Evolutionary conservation across 2,888 invertebrate species (phyloP).

Genomic region (Plebejus anna): DNA sequence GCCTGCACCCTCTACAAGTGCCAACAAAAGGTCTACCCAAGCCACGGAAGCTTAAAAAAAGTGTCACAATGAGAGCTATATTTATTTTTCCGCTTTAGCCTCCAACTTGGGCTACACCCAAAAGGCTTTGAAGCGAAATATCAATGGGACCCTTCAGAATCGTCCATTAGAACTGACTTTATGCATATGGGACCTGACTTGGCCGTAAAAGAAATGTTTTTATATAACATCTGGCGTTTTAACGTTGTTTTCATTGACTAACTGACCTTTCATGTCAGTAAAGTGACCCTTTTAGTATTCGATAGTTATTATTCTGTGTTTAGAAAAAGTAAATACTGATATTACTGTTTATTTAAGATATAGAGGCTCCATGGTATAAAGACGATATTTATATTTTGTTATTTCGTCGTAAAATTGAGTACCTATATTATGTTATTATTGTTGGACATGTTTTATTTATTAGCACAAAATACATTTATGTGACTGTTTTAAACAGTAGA

Average conservation of each 20-base stretch:
- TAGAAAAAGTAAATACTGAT: background rate
- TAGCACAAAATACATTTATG: too few relatives aligned
- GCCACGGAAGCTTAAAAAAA: too few relatives aligned
- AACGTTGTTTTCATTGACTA: constrained; percentile 7
- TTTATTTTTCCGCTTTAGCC: constrained; percentile 26
- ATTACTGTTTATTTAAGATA: background rate
- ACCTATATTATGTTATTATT: too few relatives aligned
- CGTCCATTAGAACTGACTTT: constrained; percentile 64
- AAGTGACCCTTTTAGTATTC: background rate
- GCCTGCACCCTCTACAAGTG: too few relatives aligned
- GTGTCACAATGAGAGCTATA: too few relatives aligned
- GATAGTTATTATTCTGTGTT: background rate
- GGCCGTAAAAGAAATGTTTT: constrained; percentile 24
- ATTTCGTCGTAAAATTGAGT: background rate
- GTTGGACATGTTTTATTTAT: too few relatives aligned
- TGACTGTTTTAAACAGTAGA: too few relatives aligned
- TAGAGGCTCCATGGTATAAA: background rate
- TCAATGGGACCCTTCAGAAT: constrained; percentile 58
- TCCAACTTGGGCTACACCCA: constrained; percentile 40
- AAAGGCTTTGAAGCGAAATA: constrained; percentile 59
- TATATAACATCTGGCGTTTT: background rate
- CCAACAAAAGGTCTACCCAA: too few relatives aligned
- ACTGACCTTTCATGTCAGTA: background rate
- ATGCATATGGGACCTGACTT: constrained; percentile 56
- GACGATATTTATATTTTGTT: background rate